These are phyloP conservation scores for Julus scanicus DNA, from an alignment of 2,888 invertebrate genomes.

Conservation along the genomic window DNA sequence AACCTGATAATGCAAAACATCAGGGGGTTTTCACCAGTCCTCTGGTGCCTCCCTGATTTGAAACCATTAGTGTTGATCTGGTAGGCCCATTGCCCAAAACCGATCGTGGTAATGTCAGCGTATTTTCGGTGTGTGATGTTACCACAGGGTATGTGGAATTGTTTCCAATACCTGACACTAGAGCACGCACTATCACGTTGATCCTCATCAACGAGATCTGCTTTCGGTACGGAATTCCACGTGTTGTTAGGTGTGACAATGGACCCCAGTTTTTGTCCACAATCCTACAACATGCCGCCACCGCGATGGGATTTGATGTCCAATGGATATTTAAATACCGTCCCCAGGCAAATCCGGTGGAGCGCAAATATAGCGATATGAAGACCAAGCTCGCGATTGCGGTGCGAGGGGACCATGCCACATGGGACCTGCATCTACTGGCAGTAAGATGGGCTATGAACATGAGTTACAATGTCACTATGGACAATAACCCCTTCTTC, in stretches of 20 bases:
- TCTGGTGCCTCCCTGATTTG: not conserved
- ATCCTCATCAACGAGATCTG: not conserved
- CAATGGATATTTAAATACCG: not conserved
- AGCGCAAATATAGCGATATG: not conserved
- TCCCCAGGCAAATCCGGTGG: not conserved
- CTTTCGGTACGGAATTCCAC: not conserved
- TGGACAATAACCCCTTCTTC: not conserved
- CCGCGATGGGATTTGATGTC: not conserved
- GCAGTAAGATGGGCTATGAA: not conserved
- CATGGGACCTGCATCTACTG: not conserved
- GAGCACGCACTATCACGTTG: not conserved
- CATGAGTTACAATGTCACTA: too few species aligned
- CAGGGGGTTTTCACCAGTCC: too few species aligned
- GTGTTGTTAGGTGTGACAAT: not conserved
- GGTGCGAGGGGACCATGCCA: not conserved
- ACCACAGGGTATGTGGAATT: not conserved
- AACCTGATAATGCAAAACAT: too few species aligned
- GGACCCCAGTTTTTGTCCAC: not conserved
- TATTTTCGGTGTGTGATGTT: not conserved
- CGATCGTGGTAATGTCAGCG: not conserved
- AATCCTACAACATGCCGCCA: not conserved
- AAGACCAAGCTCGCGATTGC: not conserved
- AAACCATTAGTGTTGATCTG: not conserved
- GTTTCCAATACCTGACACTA: not conserved
- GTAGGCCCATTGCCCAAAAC: not conserved